Conservation (phyloP, 2,888 invertebrate species). For the Diabrotica balteata region DNA sequence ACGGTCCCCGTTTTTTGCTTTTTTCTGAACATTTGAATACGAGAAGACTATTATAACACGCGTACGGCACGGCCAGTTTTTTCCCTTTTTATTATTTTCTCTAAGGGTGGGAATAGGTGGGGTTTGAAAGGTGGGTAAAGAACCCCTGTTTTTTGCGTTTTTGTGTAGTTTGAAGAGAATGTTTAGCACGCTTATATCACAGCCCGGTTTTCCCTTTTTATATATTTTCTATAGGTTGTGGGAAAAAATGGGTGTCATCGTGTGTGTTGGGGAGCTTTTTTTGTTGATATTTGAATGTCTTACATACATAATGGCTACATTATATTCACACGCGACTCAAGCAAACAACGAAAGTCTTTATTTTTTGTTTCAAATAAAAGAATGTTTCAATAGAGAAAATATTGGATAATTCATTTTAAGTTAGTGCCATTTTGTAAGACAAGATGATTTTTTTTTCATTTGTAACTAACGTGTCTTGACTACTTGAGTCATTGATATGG, state of each 20-base stretch:
- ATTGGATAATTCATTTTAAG: too few relatives aligned
- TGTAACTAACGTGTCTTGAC: too few relatives aligned
- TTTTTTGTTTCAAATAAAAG: too few relatives aligned
- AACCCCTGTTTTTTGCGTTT: neutral
- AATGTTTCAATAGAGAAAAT: too few relatives aligned
- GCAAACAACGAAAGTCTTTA: neutral
- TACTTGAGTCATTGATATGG: too few relatives aligned
- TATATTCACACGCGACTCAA: conserved; percentile 16
- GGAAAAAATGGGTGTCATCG: conserved; percentile 5
- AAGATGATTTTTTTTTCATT: too few relatives aligned
- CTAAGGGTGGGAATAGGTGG: conserved; percentile 5
- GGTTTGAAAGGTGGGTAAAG: neutral
- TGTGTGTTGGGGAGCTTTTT: conserved; percentile 3
- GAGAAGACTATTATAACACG: conserved; percentile 15
- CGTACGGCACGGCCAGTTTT: conserved; percentile 11
- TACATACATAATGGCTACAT: conserved; percentile 14
- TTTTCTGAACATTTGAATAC: conserved; percentile 23
- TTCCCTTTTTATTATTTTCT: conserved; percentile 9
- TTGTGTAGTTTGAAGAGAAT: neutral
- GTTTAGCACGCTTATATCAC: conserved; percentile 16
- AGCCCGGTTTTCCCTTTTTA: conserved; percentile 10
- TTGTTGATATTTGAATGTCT: conserved; percentile 10
- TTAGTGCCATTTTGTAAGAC: too few relatives aligned
- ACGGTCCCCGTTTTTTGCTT: conserved; percentile 31
- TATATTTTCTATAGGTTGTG: conserved; percentile 1